Conservation (phyloP, 1,140 invertebrate genomes). For the Harlomillsia oculata region DNA sequence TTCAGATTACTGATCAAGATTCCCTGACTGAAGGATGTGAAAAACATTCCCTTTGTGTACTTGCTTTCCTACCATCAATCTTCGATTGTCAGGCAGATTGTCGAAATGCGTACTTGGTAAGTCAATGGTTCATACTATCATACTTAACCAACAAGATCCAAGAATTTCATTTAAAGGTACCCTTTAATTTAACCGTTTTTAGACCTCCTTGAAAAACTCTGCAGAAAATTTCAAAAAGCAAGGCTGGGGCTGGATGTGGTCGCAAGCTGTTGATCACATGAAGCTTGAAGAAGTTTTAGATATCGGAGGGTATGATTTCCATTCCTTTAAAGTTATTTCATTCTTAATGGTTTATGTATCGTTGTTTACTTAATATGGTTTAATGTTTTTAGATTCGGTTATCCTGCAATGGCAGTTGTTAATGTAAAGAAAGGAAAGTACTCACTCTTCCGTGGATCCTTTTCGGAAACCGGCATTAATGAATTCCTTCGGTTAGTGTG, state of each 20-base stretch:
- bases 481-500: conserved; percentile 69
- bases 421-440: conserved; percentile 97
- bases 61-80: conserved; percentile 91
- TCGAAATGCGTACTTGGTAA: conserved; percentile 84
- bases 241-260: conserved; percentile 73
- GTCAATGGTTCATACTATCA: too few species aligned
- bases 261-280: conserved; percentile 75
- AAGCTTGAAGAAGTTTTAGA: conserved; percentile 80
- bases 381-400: too few species aligned
- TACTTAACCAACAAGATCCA: too few species aligned
- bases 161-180: not conserved
- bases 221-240: conserved; percentile 28
- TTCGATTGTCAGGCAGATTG: conserved; percentile 93
- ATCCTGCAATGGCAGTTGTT: conserved; percentile 73
- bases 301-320: conserved; percentile 81
- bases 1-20: conserved; percentile 47
- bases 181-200: conserved; percentile 8
- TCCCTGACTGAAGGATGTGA: conserved; percentile 66
- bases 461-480: conserved; percentile 86
- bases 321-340: too few species aligned
- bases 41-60: conserved; percentile 79
- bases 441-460: conserved; percentile 83
- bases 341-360: too few species aligned
- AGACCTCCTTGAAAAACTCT: conserved; percentile 7
- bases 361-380: too few species aligned